Evolutionary conservation across 2,888 invertebrate species (phyloP).

Genomic region (Drosophila kuntzei): DNA sequence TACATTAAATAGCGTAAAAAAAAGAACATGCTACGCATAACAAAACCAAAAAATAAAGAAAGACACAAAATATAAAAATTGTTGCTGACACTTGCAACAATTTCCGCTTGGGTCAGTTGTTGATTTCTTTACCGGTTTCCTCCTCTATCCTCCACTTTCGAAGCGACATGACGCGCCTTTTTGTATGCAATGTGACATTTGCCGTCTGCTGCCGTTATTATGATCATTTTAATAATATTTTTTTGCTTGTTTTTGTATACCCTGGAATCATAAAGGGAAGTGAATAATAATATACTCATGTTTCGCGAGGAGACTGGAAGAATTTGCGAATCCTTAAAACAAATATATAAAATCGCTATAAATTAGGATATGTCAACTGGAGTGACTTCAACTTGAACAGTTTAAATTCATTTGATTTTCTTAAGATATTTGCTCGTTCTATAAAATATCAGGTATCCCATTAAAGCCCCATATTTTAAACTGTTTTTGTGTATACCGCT

Average conservation of each 20-base stretch:
- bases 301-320: no score
- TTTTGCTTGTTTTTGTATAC: conserved; percentile 14
- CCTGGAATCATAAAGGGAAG: background rate
- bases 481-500: no score
- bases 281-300: no score
- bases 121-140: conserved; percentile 34
- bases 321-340: background rate
- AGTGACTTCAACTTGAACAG: no score
- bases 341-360: no score
- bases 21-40: conserved; percentile 47
- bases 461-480: background rate
- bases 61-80: conserved; percentile 36
- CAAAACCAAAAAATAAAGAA: conserved; percentile 14
- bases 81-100: conserved; percentile 78
- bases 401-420: background rate
- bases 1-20: conserved; percentile 49
- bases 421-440: background rate
- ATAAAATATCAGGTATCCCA: background rate
- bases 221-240: conserved; percentile 67
- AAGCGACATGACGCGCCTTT: conserved; percentile 10
- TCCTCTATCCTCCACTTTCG: background rate
- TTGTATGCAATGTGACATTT: conserved; percentile 51
- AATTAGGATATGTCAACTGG: no score
- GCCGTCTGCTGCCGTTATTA: conserved; percentile 60
- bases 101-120: conserved; percentile 76